A percentile compares a stretch with the other conserved stretches of the same genome.
Conservation (phyloP, 1,140 invertebrate genomes). For the Diorhabda elongata region DNA sequence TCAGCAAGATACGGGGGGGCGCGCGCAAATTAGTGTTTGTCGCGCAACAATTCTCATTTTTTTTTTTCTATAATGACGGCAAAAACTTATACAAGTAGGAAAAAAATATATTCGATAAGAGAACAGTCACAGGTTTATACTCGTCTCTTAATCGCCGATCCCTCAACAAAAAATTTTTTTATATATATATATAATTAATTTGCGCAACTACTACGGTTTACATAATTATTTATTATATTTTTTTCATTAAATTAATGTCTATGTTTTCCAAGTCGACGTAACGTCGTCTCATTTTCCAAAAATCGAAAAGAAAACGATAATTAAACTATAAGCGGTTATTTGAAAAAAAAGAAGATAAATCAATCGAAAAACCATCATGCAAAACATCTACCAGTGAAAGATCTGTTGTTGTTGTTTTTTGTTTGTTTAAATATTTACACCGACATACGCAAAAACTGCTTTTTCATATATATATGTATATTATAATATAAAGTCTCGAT, state of each 20-base stretch:
- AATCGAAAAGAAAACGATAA: slow-evolving; percentile 29
- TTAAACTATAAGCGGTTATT: slow-evolving; percentile 45
- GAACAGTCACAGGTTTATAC: slow-evolving; percentile 43
- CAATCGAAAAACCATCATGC: slow-evolving; percentile 37
- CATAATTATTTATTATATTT: slow-evolving; percentile 41
- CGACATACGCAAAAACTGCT: slow-evolving; percentile 14
- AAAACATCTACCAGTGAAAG: slow-evolving; percentile 38
- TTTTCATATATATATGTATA: slow-evolving; percentile 6
- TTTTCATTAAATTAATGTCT: slow-evolving; percentile 35
- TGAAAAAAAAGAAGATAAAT: slow-evolving; percentile 20
- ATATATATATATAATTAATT: neutral
- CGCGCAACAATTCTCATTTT: slow-evolving; percentile 18
- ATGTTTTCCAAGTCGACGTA: slow-evolving; percentile 17
- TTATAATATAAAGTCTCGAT: neutral
- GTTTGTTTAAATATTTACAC: slow-evolving; percentile 38
- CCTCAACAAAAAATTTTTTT: slow-evolving; percentile 37
- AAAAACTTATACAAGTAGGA: slow-evolving; percentile 39
- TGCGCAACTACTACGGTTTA: slow-evolving; percentile 46
- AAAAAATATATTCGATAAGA: slow-evolving; percentile 44
- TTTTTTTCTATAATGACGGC: slow-evolving; percentile 12
- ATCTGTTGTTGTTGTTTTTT: slow-evolving; percentile 36
- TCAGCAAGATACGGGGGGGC: slow-evolving; percentile 32
- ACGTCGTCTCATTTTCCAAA: slow-evolving; percentile 8
- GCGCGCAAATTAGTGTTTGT: slow-evolving; percentile 19
- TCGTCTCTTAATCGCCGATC: slow-evolving; percentile 44